Conservation (phyloP, 2,797 vertebrate species). For the Steatocranus sp. region DNA sequence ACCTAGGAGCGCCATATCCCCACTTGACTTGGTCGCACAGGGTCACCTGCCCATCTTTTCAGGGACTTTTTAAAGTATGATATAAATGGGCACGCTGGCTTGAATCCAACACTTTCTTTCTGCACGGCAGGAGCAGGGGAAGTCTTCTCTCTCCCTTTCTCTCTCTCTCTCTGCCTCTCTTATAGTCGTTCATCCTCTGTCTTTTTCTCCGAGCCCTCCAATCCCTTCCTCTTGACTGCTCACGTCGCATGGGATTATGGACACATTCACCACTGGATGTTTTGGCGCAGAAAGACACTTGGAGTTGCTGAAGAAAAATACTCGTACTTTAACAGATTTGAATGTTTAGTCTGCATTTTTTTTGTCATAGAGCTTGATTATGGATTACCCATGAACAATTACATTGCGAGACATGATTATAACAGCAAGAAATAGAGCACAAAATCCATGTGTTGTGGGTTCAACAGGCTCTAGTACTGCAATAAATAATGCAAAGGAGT, state of each 20-base stretch:
- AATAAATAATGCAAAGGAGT: neutral
- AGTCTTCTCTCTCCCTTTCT: slow-evolving; percentile 13
- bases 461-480: neutral
- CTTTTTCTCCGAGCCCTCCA: slow-evolving; percentile 54
- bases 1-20: neutral
- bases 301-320: slow-evolving; percentile 29
- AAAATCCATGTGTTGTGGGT: neutral
- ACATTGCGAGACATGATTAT: neutral
- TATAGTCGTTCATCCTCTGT: slow-evolving; percentile 33
- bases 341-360: slow-evolving; percentile 28
- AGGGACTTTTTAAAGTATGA: slow-evolving; percentile 16
- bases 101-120: slow-evolving; percentile 6
- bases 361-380: slow-evolving; percentile 1
- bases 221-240: slow-evolving; percentile 66
- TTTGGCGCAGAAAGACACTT: slow-evolving; percentile 53
- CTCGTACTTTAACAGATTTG: neutral
- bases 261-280: slow-evolving; percentile 51
- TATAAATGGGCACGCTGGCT: slow-evolving; percentile 31
- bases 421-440: neutral
- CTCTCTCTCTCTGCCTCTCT: slow-evolving; percentile 3
- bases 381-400: neutral
- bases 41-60: neutral
- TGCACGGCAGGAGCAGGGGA: neutral
- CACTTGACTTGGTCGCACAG: neutral
- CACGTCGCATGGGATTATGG: slow-evolving; percentile 71